These are phyloP conservation scores for Microcaecilia unicolor DNA, from an alignment of 2,797 vertebrate species.

Conservation along the genomic window DNA sequence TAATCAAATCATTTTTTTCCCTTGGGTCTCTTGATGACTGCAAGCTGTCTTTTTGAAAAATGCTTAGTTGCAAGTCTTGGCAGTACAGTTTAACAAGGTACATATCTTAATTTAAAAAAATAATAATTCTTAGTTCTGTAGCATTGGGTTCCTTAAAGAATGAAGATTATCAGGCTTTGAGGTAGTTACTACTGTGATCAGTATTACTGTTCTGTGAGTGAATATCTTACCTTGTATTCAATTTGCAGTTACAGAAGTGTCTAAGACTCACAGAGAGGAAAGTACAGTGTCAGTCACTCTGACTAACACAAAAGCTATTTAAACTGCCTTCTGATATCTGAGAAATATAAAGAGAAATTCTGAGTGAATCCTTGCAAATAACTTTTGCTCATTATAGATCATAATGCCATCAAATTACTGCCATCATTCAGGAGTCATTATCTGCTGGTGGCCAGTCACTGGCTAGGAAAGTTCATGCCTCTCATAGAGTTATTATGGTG, in stretches of 20 bases:
- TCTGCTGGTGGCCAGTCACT: slow-evolving; percentile 2
- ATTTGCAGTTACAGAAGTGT: no score
- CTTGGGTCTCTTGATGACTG: not conserved
- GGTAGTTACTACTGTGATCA: not conserved
- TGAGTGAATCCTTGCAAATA: slow-evolving; percentile 6
- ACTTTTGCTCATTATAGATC: slow-evolving; percentile 4
- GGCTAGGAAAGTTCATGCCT: slow-evolving; percentile 20
- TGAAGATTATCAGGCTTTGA: not conserved
- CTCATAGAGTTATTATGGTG: slow-evolving; percentile 11
- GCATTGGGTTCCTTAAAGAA: not conserved
- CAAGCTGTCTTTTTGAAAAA: not conserved
- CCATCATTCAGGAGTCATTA: slow-evolving; percentile 6
- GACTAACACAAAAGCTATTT: not conserved
- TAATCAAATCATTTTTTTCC: not conserved
- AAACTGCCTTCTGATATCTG: not conserved
- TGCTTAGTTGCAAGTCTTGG: not conserved
- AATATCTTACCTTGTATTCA: no score
- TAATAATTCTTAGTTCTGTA: not conserved
- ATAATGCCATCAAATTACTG: slow-evolving; percentile 4
- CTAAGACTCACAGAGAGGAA: no score
- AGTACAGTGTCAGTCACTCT: no score
- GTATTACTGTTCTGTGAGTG: not conserved
- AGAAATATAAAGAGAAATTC: not conserved
- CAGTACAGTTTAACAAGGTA: not conserved
- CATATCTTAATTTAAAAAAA: not conserved